Base-by-base conservation (phyloP, 1,140 invertebrate genomes). In the Drosophila paulistorum region DNA sequence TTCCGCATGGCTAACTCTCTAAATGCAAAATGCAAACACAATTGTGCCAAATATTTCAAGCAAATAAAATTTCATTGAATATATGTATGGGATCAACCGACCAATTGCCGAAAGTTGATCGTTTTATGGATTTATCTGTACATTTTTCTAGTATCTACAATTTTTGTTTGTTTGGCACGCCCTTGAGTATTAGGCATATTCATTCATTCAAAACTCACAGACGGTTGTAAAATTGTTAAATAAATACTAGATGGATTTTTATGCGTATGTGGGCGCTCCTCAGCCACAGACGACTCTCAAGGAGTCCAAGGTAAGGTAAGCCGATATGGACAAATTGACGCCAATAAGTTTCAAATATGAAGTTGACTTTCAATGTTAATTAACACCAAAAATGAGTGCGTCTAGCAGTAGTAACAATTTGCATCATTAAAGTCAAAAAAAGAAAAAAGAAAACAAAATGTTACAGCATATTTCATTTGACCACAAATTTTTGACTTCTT, bases 131-230 rank as follows among this genome's bases (percentile, higher is more conserved):
- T 59, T 58, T 71, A 65, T 70, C 37, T 55, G 7, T 42, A 14
- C 51, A 41, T 66, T 48, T 71, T 37, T 20, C 33, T 58, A 37
- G 73, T 77, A 70, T 76, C 51, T 37, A 14, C 64, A 39, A 48
- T 61, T 39, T 57, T 35, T 66, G 67, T 74, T 77, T 66, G 65
- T 65, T 72, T 65, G 74, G 66, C 71, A 68, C 71, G 79, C 82
- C 79, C 82, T 86, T 86, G 68, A 62, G 20, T 70, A 77, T 76
- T 30, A 79, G 77, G 66, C 51, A 71, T 71, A 79, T 86, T 82
- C 83, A 87, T 86, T 85, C 78, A 85, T 81, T 86, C 63, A 51
- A 48, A 87, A 68, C 71, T 87, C 79, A 64, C 82, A 87, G 67
- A 58, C 73, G 73, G 45, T 79, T 83, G 83, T 87, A 73, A 86